Evolutionary conservation across 2,888 invertebrate species (phyloP), one percentile per base, ranked within the genome.

Genomic region (Andrena trimmerana): DNA sequence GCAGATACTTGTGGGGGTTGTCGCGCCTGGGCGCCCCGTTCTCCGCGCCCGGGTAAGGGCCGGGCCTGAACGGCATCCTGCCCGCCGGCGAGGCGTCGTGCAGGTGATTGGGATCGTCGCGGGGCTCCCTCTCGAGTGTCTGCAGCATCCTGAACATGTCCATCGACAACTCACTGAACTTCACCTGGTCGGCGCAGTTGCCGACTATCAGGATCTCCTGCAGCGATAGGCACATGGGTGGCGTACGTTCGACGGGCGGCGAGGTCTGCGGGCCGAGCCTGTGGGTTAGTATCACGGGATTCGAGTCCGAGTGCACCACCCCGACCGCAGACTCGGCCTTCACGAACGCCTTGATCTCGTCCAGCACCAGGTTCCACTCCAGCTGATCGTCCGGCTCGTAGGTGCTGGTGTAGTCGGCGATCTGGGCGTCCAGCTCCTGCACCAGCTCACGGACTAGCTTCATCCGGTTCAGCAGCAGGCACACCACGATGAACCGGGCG

Each of bases 71-170:
- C 89, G 97, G 96, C 90, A 96, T 95, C 88, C 96, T 94, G 59
- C 96, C 96, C 6, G 97, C 95, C 91, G 97, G 97, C 27, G 97
- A 97, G 27, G 96, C 95, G 93, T 97, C 97, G 92, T 96, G 96
- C 85, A 96, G 95, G 93, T 97, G 97, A 90, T 96, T 97, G 68
- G 96, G 95, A 86, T 97, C 97, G 90, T 98, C 98, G 89, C 97
- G 97, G 13, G 98, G 98, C 93, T 99, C 99, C 85, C 98, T 95
- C 94, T 99, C 99, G 81, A 99, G 94, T 0, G 98, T 98, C 94
- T 99, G 99, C 81, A 99, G 95, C 97, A 99, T 99, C 90, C 99
- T 96, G 94, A 98, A 99, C 99, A 99, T 99, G 95, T 99, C 99
- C 96, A 99, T 97, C 16, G 99, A 99, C 88, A 99, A 95, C 94